Base-by-base conservation (phyloP, 1,140 invertebrate species). In the Lethrus apterus region DNA sequence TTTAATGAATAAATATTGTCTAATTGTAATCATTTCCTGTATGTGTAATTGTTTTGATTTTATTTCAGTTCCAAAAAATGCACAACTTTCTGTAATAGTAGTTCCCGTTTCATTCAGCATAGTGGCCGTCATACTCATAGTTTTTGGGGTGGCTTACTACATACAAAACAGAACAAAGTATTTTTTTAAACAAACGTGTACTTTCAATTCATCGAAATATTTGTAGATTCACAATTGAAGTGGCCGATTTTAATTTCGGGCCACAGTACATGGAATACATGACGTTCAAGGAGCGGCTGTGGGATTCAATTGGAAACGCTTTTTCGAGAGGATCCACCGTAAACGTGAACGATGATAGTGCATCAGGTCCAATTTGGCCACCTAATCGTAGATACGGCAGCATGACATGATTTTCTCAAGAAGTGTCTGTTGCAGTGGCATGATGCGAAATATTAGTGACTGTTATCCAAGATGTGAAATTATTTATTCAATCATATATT, bases 171-270 rank as follows among this genome's bases (percentile, higher is more conserved):
- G 80, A 48, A 78, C 81, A 31, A 81, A 79, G 81, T 83, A 65
- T 30, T 46, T n/a, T 23, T 21, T 9, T 2, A n/a, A 21, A 18
- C 14, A 34, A 7, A 2, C 8, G 17, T 34, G 8, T 33, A 33
- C 11, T 14, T 33, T 15, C 5, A 7, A 26, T 26, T 26, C n/a
- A 26, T 26, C n/a, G 3, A 17, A 7, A 55, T 48, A 46, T 57
- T 51, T 60, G 59, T 65, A 84, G 86, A 53, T 85, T 83, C 56
- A 81, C 75, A 1, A 74, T 91, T 11, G 88, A 92, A 72, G 86
- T 89, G 2, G 88, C 87, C 0, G 83, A 91, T 62, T 91, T 92
- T 58, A 86, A 92, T 66, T 92, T 91, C 63, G 84, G 86, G 1
- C 79, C 86, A 52, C 77, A 77, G 63, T 74, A 70, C 23, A 73